Conservation (phyloP, 1,140 invertebrate species). For the Nautilus pompilius region DNA sequence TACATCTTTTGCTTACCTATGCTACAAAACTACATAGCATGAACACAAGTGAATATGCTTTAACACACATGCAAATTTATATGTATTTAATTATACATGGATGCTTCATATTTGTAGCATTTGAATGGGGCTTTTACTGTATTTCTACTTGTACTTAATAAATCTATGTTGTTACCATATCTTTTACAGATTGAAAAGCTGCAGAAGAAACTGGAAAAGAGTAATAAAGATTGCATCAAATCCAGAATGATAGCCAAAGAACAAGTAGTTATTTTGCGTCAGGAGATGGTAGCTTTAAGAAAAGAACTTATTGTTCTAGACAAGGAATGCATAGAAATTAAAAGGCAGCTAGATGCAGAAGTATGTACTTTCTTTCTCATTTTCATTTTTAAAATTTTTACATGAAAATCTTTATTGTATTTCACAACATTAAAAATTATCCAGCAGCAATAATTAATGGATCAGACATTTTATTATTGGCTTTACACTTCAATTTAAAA, state of each 20-base stretch:
- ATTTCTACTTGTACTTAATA: neutral
- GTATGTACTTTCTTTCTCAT: constrained; percentile 17
- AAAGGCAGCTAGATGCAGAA: constrained; percentile 49
- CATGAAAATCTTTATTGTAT: neutral
- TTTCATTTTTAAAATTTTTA: constrained; percentile 8
- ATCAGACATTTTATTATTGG: neutral
- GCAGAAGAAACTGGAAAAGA: constrained; percentile 34
- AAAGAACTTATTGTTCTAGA: constrained; percentile 39
- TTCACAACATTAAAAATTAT: neutral
- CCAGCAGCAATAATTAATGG: neutral
- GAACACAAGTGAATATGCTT: neutral
- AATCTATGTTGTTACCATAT: neutral
- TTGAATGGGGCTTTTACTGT: neutral
- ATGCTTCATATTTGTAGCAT: neutral
- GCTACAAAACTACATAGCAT: too few relatives aligned
- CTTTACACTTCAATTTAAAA: too few relatives aligned
- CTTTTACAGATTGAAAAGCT: constrained; percentile 30
- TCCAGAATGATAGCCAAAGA: constrained; percentile 45
- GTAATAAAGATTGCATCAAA: constrained; percentile 39
- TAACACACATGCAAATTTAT: neutral
- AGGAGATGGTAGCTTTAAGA: constrained; percentile 46
- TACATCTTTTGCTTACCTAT: too few relatives aligned
- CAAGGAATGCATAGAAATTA: constrained; percentile 44
- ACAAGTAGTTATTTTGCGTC: constrained; percentile 39
- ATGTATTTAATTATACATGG: neutral